A percentile compares a stretch with the other conserved stretches of the same genome.
Conservation (phyloP, 2,113 vertebrate genomes). For the Pterocles orientalis region DNA sequence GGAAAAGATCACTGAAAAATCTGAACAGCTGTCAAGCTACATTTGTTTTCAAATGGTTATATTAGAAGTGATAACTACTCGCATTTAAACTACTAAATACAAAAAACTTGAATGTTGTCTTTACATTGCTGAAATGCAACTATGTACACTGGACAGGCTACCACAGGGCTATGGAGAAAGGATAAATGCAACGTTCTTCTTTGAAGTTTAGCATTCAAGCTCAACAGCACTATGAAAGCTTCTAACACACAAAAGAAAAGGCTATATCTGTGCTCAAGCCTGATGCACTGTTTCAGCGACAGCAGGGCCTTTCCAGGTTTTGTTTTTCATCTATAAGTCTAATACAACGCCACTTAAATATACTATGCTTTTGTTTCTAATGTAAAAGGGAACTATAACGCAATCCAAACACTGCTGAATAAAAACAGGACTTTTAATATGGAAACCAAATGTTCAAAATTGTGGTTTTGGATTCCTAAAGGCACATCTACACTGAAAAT, state of each 20-base stretch:
- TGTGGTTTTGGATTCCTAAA: not conserved
- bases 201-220: not conserved
- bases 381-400: not conserved
- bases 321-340: not conserved
- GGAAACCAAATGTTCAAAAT: not conserved
- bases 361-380: not conserved
- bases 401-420: not conserved
- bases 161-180: not conserved
- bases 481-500: fast-evolving
- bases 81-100: not conserved
- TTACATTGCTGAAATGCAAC: not conserved
- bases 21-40: not conserved
- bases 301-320: not conserved
- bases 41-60: not conserved
- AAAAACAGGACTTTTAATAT: not conserved
- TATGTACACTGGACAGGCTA: fast-evolving
- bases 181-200: not conserved
- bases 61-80: not conserved
- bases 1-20: not conserved
- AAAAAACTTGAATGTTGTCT: not conserved
- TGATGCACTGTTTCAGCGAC: not conserved
- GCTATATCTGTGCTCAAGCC: not conserved
- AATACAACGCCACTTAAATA: not conserved
- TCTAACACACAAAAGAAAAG: not conserved
- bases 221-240: not conserved